phyloP scores from a whole-genome alignment of 2,888 invertebrate species.

The Helobdella robusta region DNA sequence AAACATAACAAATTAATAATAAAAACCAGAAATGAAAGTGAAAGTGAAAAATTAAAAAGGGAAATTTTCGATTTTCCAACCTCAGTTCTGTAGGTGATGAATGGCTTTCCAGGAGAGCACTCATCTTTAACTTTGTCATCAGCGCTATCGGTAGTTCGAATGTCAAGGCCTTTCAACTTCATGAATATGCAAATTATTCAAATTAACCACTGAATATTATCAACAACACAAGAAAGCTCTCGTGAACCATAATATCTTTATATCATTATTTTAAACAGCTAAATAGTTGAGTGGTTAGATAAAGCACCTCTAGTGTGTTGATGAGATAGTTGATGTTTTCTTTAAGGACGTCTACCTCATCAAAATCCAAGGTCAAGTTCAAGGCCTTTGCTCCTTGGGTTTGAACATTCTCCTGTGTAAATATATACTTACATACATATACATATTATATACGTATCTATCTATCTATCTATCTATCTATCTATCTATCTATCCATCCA shows the following conservation, averaged over 20 bases:
- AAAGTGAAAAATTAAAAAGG: neutral
- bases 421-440: neutral
- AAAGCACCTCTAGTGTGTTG: slow-evolving; percentile 68
- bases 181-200: neutral
- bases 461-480: too few species aligned
- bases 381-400: slow-evolving; percentile 67
- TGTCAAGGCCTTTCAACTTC: slow-evolving; percentile 67
- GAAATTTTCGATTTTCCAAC: slow-evolving; percentile 32
- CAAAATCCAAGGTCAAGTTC: slow-evolving; percentile 72
- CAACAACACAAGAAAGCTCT: neutral
- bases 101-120: slow-evolving; percentile 82
- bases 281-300: neutral
- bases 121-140: slow-evolving; percentile 79
- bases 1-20: neutral
- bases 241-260: neutral
- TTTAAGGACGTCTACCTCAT: slow-evolving; percentile 69
- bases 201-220: neutral
- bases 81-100: slow-evolving; percentile 53
- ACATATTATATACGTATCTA: too few species aligned
- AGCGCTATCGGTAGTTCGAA: slow-evolving; percentile 63
- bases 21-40: neutral
- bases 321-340: slow-evolving; percentile 70
- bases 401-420: slow-evolving; percentile 62
- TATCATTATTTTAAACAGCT: neutral
- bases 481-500: too few species aligned